Conservation (phyloP, 2,113 vertebrate genomes). For the Maccullochella peelii region DNA sequence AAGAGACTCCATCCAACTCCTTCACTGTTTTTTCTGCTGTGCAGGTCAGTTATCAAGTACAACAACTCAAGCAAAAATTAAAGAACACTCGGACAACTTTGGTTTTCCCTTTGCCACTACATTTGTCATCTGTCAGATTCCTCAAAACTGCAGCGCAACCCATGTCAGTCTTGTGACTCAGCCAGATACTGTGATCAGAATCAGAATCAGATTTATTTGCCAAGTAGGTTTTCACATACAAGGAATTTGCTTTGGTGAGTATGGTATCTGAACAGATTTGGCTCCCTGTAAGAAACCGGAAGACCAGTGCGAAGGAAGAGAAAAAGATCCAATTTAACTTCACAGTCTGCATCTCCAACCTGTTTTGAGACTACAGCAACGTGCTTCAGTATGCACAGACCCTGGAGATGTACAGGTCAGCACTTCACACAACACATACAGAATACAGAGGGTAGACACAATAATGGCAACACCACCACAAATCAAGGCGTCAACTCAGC, state of each 20-base stretch:
- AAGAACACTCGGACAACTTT: slow-evolving; percentile 77
- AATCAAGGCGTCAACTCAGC: background rate
- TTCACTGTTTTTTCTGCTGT: slow-evolving; percentile 83
- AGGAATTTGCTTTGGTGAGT: too few relatives aligned
- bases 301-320: slow-evolving; percentile 36
- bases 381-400: slow-evolving; percentile 85
- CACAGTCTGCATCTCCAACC: slow-evolving; percentile 85
- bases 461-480: too few relatives aligned
- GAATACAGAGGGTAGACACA: too few relatives aligned
- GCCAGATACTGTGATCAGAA: background rate
- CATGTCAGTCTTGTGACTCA: slow-evolving; percentile 54
- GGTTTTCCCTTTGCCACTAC: slow-evolving; percentile 81
- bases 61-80: background rate
- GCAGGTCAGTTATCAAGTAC: background rate
- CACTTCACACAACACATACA: too few relatives aligned
- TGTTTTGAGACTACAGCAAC: slow-evolving; percentile 86
- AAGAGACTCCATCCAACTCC: slow-evolving; percentile 71
- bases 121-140: slow-evolving; percentile 67
- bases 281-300: slow-evolving; percentile 79
- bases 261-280: slow-evolving; percentile 18
- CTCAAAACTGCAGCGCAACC: slow-evolving; percentile 9
- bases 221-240: too few relatives aligned
- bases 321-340: slow-evolving; percentile 75
- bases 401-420: slow-evolving; percentile 87
- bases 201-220: too few relatives aligned